Conservation (phyloP, 2,888 invertebrate species). For the Ophraella communa region DNA sequence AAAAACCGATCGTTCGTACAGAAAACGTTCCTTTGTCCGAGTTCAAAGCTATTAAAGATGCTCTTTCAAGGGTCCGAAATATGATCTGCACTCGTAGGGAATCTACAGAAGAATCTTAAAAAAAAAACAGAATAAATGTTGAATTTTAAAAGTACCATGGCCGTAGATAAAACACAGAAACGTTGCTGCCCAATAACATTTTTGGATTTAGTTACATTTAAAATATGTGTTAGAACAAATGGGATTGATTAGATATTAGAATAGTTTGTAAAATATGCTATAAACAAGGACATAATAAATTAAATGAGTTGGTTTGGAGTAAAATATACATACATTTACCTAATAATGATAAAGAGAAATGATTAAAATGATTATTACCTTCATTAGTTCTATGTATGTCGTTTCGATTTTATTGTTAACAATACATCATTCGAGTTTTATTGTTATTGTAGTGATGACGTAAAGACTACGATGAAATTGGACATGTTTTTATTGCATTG, state of each 20-base stretch:
- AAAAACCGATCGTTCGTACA: not conserved
- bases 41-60: constrained; percentile 1
- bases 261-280: too few species aligned
- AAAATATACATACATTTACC: too few species aligned
- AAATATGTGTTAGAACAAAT: too few species aligned
- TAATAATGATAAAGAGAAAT: too few species aligned
- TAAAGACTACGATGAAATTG: not conserved
- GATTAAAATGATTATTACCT: too few species aligned
- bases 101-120: constrained; percentile 19
- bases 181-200: not conserved
- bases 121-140: constrained; percentile 33
- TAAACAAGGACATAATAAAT: too few species aligned
- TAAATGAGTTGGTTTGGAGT: too few species aligned
- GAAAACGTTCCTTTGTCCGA: constrained; percentile 14
- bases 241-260: too few species aligned
- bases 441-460: not conserved
- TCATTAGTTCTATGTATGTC: too few species aligned
- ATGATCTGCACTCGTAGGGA: constrained; percentile 27
- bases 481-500: not conserved
- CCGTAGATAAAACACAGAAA: constrained; percentile 2
- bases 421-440: not conserved
- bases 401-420: not conserved
- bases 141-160: constrained; percentile 28
- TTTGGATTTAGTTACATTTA: too few species aligned
- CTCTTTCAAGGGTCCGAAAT: constrained; percentile 27